Percentiles rank a stretch among this genome's conserved stretches.
Evolutionary conservation across 2,797 vertebrate genomes (phyloP).

Genomic region (Clarias fuscus): DNA sequence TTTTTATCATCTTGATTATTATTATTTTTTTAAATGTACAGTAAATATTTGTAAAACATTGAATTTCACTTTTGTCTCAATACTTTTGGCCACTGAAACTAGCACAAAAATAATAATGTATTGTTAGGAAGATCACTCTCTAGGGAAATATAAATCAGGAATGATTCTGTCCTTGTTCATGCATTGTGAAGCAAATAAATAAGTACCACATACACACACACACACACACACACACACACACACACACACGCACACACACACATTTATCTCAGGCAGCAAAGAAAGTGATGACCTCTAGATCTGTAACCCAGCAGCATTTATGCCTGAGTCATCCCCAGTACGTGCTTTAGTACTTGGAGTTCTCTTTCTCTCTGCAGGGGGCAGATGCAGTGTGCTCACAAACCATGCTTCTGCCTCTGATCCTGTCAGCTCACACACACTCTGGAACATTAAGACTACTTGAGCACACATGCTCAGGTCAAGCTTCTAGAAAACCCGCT

Average conservation of each 20-base stretch:
- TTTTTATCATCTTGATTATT: too few species aligned
- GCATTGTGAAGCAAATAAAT: background rate
- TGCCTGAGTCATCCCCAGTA: constrained; percentile 48
- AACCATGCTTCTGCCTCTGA: constrained; percentile 30
- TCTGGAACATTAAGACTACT: constrained; percentile 43
- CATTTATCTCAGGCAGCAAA: constrained; percentile 26
- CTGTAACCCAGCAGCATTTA: constrained; percentile 35
- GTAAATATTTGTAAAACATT: too few species aligned
- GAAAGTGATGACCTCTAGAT: constrained; percentile 45
- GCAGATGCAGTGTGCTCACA: constrained; percentile 29
- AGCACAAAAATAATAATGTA: background rate
- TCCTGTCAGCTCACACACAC: constrained; percentile 44
- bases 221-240: background rate
- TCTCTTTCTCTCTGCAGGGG: constrained; percentile 48
- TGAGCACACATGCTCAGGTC: constrained; percentile 17
- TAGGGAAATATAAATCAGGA: background rate
- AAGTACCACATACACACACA: background rate
- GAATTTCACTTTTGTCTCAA: too few species aligned
- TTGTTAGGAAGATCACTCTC: background rate
- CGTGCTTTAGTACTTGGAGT: constrained; percentile 39
- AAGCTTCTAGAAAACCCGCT: background rate
- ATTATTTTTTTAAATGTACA: too few species aligned
- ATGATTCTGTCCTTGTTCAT: background rate
- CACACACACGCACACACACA: background rate
- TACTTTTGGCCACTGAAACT: background rate